Evolutionary conservation across 2,888 invertebrate genomes (phyloP).

Genomic region (Agrotis puta): DNA sequence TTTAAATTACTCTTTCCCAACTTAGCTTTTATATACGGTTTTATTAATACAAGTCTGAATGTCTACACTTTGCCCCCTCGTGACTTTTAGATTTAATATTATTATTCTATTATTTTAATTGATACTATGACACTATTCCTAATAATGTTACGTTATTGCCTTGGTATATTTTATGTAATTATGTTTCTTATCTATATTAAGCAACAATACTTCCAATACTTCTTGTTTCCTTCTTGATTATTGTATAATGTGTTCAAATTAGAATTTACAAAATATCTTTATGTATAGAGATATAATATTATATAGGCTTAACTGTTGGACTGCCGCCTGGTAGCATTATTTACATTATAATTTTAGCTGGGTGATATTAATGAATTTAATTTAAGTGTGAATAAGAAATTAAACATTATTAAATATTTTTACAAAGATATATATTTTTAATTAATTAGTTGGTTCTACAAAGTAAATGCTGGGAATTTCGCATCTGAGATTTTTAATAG

Average conservation of each 20-base stretch:
- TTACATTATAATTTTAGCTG: slow-evolving; percentile 67
- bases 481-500: slow-evolving; percentile 92
- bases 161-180: slow-evolving; percentile 46
- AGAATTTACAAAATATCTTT: slow-evolving; percentile 56
- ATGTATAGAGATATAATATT: slow-evolving; percentile 50
- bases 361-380: slow-evolving; percentile 73
- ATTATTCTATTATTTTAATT: slow-evolving; percentile 21
- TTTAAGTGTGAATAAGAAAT: slow-evolving; percentile 57
- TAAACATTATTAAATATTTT: slow-evolving; percentile 74
- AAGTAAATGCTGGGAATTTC: slow-evolving; percentile 94
- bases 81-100: background rate
- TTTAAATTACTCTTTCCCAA: background rate
- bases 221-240: slow-evolving; percentile 46
- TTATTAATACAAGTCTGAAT: slow-evolving; percentile 31
- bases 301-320: slow-evolving; percentile 62
- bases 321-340: slow-evolving; percentile 65
- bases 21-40: background rate
- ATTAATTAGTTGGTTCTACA: slow-evolving; percentile 73
- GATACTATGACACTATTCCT: slow-evolving; percentile 24
- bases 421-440: slow-evolving; percentile 57
- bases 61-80: background rate
- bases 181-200: slow-evolving; percentile 36
- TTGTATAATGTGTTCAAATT: slow-evolving; percentile 67
- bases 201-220: slow-evolving; percentile 59
- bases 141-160: slow-evolving; percentile 30